Evolutionary conservation across 2,888 invertebrate species (phyloP).

Genomic region (Drosophila recens): DNA sequence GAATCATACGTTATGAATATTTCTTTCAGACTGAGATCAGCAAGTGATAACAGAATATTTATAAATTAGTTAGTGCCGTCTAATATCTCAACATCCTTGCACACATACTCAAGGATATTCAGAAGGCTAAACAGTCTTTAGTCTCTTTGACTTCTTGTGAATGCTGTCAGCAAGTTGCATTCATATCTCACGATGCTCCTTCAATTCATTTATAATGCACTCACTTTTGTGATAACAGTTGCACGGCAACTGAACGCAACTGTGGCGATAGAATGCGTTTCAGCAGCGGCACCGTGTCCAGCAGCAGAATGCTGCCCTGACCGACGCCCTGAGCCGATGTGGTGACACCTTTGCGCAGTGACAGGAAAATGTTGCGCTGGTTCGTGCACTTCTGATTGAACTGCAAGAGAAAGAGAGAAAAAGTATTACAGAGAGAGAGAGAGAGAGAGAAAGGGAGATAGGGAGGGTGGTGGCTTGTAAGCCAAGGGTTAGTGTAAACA

Average conservation of each 20-base stretch:
- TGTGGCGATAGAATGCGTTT: conserved; percentile 90
- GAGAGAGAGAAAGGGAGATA: background rate
- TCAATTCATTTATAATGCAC: conserved; percentile 25
- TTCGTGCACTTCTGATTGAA: conserved; percentile 86
- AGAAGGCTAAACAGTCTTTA: background rate
- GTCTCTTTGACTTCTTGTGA: background rate
- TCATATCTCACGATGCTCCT: background rate
- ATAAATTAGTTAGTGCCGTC: background rate
- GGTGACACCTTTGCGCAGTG: conserved; percentile 89
- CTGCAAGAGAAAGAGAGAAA: conserved; percentile 82
- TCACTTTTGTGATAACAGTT: conserved; percentile 84
- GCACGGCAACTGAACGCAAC: conserved; percentile 89
- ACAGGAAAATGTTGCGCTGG: conserved; percentile 86
- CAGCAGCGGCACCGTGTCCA: conserved; percentile 91
- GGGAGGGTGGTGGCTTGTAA: background rate
- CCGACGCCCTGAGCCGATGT: conserved; percentile 82
- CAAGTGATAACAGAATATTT: background rate
- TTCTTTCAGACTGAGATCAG: background rate
- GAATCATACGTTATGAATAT: background rate
- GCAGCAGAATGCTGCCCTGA: conserved; percentile 86
- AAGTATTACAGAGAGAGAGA: background rate
- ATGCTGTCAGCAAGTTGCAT: background rate
- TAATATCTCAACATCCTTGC: background rate
- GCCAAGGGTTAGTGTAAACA: conserved; percentile 56
- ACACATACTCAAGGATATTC: background rate